These are phyloP conservation scores for Drosophila stalkeri DNA, from an alignment of 2,888 invertebrate species.

Conservation along the genomic window DNA sequence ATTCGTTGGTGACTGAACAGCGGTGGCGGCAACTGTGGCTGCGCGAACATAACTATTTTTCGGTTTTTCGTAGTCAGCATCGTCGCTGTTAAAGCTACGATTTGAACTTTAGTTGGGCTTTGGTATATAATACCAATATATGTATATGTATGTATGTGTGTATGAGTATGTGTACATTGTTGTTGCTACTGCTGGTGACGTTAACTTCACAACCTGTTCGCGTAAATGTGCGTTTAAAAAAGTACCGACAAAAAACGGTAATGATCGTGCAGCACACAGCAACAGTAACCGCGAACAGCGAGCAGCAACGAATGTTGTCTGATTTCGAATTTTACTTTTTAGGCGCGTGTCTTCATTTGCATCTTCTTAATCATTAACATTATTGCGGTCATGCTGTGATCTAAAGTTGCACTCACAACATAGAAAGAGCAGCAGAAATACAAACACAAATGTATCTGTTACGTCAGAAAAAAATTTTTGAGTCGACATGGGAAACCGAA, in stretches of 20 bases:
- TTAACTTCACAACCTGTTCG: constrained; percentile 75
- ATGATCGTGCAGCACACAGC: constrained; percentile 59
- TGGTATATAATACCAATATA: constrained; percentile 40
- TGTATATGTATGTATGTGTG: constrained; percentile 21
- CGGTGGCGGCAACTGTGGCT: constrained; percentile 36
- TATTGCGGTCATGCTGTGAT: constrained; percentile 1
- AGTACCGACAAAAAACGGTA: constrained; percentile 74
- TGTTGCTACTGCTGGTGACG: constrained; percentile 34
- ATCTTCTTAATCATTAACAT: neutral
- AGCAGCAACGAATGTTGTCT: constrained; percentile 12
- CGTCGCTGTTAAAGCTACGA: constrained; percentile 35
- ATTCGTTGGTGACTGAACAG: constrained; percentile 63
- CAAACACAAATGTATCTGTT: neutral
- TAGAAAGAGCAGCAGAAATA: neutral
- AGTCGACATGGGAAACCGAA: neutral
- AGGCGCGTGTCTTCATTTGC: constrained; percentile 18
- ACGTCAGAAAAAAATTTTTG: neutral
- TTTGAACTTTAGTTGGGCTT: constrained; percentile 48
- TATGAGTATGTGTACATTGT: constrained; percentile 26
- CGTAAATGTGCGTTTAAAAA: constrained; percentile 71
- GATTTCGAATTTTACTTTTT: constrained; percentile 65
- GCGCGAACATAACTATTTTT: constrained; percentile 46
- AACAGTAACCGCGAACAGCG: constrained; percentile 24
- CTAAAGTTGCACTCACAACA: neutral
- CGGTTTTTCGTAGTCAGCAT: constrained; percentile 19